Conservation (phyloP, 2,797 vertebrate species). For the Nyctalus aviator region DNA sequence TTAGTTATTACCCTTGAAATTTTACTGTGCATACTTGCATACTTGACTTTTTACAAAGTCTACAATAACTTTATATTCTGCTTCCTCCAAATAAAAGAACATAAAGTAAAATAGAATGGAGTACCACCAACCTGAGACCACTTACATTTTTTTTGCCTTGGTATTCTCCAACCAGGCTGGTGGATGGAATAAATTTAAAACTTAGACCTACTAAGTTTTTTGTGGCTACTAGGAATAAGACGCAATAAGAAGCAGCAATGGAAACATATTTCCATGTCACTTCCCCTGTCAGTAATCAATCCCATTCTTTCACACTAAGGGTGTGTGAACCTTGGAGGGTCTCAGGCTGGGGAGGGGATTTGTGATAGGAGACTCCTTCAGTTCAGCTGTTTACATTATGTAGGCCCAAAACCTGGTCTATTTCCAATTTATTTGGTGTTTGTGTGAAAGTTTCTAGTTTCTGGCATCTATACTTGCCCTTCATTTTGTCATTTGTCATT, state of each 20-base stretch:
- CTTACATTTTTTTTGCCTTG: neutral
- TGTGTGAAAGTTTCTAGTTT: neutral
- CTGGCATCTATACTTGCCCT: neutral
- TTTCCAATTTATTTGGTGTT: neutral
- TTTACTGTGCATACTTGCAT: neutral
- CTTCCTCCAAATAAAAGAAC: conserved; percentile 34
- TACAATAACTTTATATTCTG: conserved; percentile 34
- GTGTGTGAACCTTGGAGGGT: neutral
- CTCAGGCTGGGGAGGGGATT: neutral
- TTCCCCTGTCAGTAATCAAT: neutral
- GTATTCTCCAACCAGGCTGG: neutral
- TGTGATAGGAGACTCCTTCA: neutral
- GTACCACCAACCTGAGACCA: neutral
- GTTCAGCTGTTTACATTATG: neutral
- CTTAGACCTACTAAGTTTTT: neutral
- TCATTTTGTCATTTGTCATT: neutral
- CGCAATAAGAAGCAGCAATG: neutral
- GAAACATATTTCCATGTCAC: neutral
- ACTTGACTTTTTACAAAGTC: conserved; percentile 2
- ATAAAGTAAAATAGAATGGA: neutral
- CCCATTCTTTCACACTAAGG: neutral
- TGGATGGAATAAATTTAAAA: neutral
- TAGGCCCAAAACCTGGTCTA: neutral
- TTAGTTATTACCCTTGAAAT: conserved; percentile 2
- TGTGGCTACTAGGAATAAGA: neutral